phyloP scores from a whole-genome alignment of 2,113 vertebrate genomes.

The Chlamydotis undulata region DNA sequence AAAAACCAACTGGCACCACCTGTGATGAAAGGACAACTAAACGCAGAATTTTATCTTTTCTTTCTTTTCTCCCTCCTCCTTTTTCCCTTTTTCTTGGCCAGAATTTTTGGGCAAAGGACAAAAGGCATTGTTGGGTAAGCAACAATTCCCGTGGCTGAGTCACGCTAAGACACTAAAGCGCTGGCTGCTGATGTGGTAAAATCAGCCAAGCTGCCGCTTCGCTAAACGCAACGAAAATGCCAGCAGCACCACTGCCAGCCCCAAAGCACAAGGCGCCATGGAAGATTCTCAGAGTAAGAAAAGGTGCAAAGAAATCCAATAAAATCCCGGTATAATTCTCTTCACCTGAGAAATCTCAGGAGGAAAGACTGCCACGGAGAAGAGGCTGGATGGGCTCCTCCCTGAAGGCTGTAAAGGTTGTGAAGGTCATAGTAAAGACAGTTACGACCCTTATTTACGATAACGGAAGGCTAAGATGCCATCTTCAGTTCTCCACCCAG shows the following conservation, averaged over 20 bases:
- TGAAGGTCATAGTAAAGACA: neutral
- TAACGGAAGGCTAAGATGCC: neutral
- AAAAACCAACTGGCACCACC: conserved; percentile 73
- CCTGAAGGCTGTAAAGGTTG: neutral
- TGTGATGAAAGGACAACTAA: conserved; percentile 77
- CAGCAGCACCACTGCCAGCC: neutral
- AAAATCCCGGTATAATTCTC: neutral
- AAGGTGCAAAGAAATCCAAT: neutral
- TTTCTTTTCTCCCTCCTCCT: conserved; percentile 64
- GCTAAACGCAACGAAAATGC: neutral
- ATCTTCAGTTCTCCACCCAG: neutral
- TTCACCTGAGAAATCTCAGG: neutral
- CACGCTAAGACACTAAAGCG: conserved; percentile 62
- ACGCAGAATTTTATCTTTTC: conserved; percentile 78
- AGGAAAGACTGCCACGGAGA: neutral
- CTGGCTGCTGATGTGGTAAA: conserved; percentile 60
- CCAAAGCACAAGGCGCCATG: neutral
- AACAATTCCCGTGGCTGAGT: conserved; percentile 73
- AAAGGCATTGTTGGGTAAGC: conserved; percentile 78
- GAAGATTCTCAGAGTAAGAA: fast-evolving
- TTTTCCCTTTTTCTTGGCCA: conserved; percentile 65
- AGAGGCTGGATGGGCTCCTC: neutral
- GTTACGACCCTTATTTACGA: fast-evolving
- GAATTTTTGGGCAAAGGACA: conserved; percentile 79
- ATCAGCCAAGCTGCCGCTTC: conserved; percentile 54